Conservation (phyloP, 2,888 invertebrate genomes). For the Tetheella fluctuosa region DNA sequence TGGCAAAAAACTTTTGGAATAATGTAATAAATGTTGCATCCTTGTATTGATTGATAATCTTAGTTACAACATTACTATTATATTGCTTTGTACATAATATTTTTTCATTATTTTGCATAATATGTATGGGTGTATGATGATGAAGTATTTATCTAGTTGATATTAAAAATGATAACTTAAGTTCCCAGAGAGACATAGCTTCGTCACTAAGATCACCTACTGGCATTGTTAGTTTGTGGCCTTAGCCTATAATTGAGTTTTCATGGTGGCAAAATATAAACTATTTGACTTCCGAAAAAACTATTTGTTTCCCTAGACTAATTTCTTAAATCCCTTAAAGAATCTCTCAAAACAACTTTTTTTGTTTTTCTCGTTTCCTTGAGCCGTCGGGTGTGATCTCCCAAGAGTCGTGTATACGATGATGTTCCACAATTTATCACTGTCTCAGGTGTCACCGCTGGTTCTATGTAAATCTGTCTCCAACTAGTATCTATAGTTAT, state of each 20-base stretch:
- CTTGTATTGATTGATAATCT: neutral
- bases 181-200: too few species aligned
- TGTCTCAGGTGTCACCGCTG: conserved; percentile 11
- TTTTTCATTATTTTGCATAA: too few species aligned
- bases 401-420: neutral
- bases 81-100: neutral
- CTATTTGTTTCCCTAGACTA: neutral
- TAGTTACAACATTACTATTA: neutral
- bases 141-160: too few species aligned
- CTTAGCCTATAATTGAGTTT: too few species aligned
- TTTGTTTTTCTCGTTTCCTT: neutral
- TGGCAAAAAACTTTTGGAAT: conserved; percentile 4
- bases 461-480: neutral
- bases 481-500: neutral
- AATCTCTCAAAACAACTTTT: neutral
- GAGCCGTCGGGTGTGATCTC: neutral
- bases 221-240: too few species aligned
- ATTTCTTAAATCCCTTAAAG: neutral
- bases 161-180: too few species aligned
- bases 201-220: too few species aligned
- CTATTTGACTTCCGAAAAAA: too few species aligned
- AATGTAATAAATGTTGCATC: neutral
- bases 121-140: too few species aligned
- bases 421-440: conserved; percentile 12
- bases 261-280: too few species aligned